Evolutionary conservation across 1,140 invertebrate genomes (phyloP), one percentile per base, ranked within the genome.

Genomic region (Calliphora vicina): DNA sequence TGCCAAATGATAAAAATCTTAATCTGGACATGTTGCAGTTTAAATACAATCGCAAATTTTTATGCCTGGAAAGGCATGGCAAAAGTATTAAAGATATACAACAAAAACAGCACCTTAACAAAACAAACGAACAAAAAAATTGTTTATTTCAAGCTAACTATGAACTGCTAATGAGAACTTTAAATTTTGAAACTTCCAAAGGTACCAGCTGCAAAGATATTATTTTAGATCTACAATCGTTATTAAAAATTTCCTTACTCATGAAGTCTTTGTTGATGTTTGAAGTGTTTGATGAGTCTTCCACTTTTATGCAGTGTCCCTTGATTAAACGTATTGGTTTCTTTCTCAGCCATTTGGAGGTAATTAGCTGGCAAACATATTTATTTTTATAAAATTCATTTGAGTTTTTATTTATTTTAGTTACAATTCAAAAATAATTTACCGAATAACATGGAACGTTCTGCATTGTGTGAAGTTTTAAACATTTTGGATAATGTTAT

Each of bases 281-380:
- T 84, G 88, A 87, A n/a, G 87, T 88, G 6, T 88, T 89, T n/a
- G 85, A 87, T 81, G 81, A 43, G 0, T 45, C 78, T 0, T 45
- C 78, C 0, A 88, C 82, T 27, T 83, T 85, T 42, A 15, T 6
- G n/a, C 82, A 83, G 2, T 89, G 88, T 80, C 87, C 88, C 4
- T 74, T 89, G 5, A 88, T 89, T 1, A 89, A 89, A 27, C 85
- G 88, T 27, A 85, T 89, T 35, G 88, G 88, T 15, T 84, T 89
- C 10, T 89, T 87, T 71, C 84, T 89, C 6, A 89, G 87, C 45
- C 87, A 88, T 67, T 76, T 84, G 26, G 82, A 84, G 61, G 84
- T 84, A 72, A 50, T 23, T 57, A 81, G 20, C 6, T 23, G 25
- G 3, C 20, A 45, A 26, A 73, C 25, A 43, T 35, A 29, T n/a